Conservation (phyloP, 2,113 vertebrate genomes). For the Halcyon senegalensis region DNA sequence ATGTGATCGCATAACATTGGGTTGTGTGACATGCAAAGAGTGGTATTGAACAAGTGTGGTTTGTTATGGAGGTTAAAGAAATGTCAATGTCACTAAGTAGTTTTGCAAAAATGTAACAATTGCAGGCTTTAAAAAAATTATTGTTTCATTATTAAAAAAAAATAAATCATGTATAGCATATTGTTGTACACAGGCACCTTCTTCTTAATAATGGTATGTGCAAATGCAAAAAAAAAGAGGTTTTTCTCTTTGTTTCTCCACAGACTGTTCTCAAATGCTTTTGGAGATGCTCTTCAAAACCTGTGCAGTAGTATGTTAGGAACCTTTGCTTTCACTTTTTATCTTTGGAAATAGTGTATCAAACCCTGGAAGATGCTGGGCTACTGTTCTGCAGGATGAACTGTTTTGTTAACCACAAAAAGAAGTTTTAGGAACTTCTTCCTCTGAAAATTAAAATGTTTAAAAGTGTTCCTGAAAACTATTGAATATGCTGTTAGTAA, state of each 20-base stretch:
- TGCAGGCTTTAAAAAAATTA: constrained; percentile 31
- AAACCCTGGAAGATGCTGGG: not conserved
- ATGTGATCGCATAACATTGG: constrained; percentile 48
- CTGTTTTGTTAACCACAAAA: not conserved
- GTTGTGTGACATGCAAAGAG: constrained; percentile 32
- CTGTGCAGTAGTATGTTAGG: not conserved
- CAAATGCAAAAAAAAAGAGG: not conserved
- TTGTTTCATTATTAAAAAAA: not conserved
- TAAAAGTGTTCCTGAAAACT: not conserved
- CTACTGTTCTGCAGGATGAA: not conserved
- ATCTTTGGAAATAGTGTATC: not conserved
- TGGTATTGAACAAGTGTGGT: constrained; percentile 43
- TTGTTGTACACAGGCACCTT: not conserved
- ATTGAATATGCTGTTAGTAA: not conserved
- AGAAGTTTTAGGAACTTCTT: not conserved
- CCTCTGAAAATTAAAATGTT: not conserved
- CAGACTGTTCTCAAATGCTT: not conserved
- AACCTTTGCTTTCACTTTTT: not conserved
- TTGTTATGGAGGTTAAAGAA: constrained; percentile 67
- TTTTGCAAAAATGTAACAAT: constrained; percentile 35
- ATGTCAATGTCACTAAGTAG: constrained; percentile 48
- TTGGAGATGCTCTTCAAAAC: not conserved
- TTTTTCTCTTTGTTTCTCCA: not conserved
- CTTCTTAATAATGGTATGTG: not conserved
- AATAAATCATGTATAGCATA: not conserved